phyloP scores from a whole-genome alignment of 2,888 invertebrate genomes.

The Lycocerus yunnanus region DNA sequence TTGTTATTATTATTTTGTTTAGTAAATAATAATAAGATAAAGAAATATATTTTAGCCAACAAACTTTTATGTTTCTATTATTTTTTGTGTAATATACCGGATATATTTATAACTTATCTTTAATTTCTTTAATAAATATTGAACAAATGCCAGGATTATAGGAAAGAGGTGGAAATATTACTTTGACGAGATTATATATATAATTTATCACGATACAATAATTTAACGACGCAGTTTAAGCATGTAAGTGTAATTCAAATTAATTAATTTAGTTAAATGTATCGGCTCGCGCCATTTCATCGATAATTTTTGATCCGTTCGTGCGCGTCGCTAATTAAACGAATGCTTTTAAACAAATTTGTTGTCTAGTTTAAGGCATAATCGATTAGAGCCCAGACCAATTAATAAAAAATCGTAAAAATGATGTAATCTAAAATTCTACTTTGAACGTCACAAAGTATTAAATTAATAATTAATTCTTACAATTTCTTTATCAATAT shows the following conservation, averaged over 20 bases:
- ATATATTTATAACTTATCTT: background rate
- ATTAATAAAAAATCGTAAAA: background rate
- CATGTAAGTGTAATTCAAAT: background rate
- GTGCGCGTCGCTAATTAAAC: background rate
- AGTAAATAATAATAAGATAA: no score
- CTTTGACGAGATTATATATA: background rate
- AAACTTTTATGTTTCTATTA: background rate
- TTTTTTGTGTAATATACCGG: background rate
- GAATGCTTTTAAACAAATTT: no score
- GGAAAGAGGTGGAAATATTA: background rate
- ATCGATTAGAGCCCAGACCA: no score
- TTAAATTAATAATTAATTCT: background rate
- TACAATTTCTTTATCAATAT: background rate
- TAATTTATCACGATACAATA: background rate
- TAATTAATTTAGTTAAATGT: background rate
- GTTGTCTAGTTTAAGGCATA: no score
- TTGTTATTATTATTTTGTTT: no score
- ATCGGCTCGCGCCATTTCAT: background rate
- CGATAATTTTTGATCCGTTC: background rate
- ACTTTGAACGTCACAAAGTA: background rate
- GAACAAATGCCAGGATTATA: background rate
- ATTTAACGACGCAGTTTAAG: background rate
- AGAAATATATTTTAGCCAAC: background rate
- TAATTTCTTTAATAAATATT: background rate
- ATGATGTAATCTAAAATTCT: background rate